Base-by-base conservation (phyloP, 2,888 invertebrate species). In the Drosophila crucigera region DNA sequence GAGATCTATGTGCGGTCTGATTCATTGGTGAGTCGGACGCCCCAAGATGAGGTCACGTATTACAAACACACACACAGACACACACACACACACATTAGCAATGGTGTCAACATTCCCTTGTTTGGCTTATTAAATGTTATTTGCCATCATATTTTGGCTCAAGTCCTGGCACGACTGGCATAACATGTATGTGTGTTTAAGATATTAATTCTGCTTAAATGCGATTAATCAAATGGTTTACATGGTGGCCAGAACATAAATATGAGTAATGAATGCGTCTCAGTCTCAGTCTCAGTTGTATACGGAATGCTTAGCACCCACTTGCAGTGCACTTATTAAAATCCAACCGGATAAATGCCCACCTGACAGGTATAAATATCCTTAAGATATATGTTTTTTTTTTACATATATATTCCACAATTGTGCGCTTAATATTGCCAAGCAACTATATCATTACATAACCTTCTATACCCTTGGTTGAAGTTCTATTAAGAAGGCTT, bases 1-100 rank as follows among this genome's bases (percentile, higher is more conserved):
- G 77, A 80, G 84, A 85, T 90, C 89, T 84, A 82, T 90, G 85
- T 84, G 84, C 83, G 84, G 89, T 84, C 80, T 88, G 83, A 90
- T 85, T 88, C 90, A 88, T 90, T 74, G 64, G 52, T 59, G 60
- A 59, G 67, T 62, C 71, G 50, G 50, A n/a, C 62, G 73, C 68
- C 60, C 16, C 70, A 59, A 74, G 82, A 84, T 87, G 75, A 79
- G 79, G 79, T 78, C 88, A 84, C 88, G 84, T 87, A 56, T 14
- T 56, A 37, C 7, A 39, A 16, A 4, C 9, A 47, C 22, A 47
- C 22, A 22, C 7, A 28, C 25, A 25, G 1, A 25, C 39, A 19
- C 10, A 19, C 10, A n/a, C 10, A 41, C 37, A 37, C 37, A 39
- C 19, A 41, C n/a, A 11, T 10, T 10, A 5, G 78, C 66, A 67